Percentiles rank a stretch among this genome's conserved stretches.
phyloP scores from a whole-genome alignment of 2,797 vertebrate species.

The Mastacembelus armatus region DNA sequence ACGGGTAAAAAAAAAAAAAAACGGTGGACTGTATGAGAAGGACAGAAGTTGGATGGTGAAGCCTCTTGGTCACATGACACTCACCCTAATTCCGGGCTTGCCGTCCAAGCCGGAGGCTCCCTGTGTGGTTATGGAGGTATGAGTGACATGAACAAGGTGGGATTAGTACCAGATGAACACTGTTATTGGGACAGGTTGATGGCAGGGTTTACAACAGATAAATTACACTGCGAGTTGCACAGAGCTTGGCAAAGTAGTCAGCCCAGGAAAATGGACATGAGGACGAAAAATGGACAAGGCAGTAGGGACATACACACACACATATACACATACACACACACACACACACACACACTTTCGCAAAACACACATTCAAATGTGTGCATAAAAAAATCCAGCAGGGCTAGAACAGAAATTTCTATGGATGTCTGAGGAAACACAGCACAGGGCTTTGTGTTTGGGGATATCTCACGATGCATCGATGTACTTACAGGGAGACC shows the following conservation, averaged over 20 bases:
- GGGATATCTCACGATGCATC: conserved; percentile 33
- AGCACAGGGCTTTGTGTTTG: background rate
- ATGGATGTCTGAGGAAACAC: conserved; percentile 14
- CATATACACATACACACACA: background rate
- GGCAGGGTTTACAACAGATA: conserved; percentile 74
- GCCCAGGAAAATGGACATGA: conserved; percentile 66
- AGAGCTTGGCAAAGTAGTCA: conserved; percentile 54
- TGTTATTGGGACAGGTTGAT: conserved; percentile 82
- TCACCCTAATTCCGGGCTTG: conserved; percentile 99
- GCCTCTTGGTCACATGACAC: conserved; percentile 85
- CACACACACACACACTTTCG: background rate
- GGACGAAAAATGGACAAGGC: conserved; percentile 51
- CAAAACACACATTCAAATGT: conserved; percentile 16
- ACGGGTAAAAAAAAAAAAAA: conserved; percentile 10
- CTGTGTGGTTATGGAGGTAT: conserved; percentile 95
- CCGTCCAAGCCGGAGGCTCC: conserved; percentile 99
- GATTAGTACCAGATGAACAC: conserved; percentile 94
- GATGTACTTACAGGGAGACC: conserved; percentile 97
- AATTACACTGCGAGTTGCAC: conserved; percentile 70
- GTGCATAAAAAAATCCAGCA: conserved; percentile 11
- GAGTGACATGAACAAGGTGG: conserved; percentile 95
- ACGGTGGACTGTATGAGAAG: conserved; percentile 34
- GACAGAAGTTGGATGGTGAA: conserved; percentile 70
- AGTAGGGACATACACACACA: conserved; percentile 26
- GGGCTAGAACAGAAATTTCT: conserved; percentile 19